A percentile compares a stretch with the other conserved stretches of the same genome.
Conservation (phyloP, 2,797 vertebrate genomes). For the Thunnus albacares region DNA sequence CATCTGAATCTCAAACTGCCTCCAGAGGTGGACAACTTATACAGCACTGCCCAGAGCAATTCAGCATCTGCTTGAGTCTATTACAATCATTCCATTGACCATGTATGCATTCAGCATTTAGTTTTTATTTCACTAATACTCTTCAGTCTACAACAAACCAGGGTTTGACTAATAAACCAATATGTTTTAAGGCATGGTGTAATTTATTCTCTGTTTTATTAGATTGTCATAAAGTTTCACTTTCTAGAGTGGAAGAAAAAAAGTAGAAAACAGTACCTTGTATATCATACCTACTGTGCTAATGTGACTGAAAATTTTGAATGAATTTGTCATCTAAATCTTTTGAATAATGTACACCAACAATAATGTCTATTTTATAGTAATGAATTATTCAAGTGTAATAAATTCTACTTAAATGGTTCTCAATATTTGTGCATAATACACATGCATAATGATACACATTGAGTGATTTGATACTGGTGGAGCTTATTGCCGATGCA, state of each 20-base stretch:
- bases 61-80: background rate
- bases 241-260: background rate
- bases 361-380: slow-evolving; percentile 47
- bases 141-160: background rate
- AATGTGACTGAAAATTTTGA: slow-evolving; percentile 26
- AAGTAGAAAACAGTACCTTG: background rate
- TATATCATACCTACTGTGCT: background rate
- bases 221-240: background rate
- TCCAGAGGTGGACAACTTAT: background rate
- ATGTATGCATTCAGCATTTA: background rate
- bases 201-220: background rate
- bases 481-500: slow-evolving; percentile 33
- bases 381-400: slow-evolving; percentile 56
- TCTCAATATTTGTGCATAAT: slow-evolving; percentile 47
- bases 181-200: background rate
- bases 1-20: too few relatives aligned
- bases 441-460: slow-evolving; percentile 39
- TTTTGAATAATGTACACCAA: slow-evolving; percentile 33
- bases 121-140: background rate
- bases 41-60: background rate
- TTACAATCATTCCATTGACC: background rate
- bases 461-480: slow-evolving; percentile 29
- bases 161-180: background rate
- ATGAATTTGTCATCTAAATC: slow-evolving; percentile 35
- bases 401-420: slow-evolving; percentile 55